Percentiles rank a stretch among this genome's conserved stretches.
Evolutionary conservation across 2,797 vertebrate genomes (phyloP).

Genomic region (Mormyrops boulengeri): DNA sequence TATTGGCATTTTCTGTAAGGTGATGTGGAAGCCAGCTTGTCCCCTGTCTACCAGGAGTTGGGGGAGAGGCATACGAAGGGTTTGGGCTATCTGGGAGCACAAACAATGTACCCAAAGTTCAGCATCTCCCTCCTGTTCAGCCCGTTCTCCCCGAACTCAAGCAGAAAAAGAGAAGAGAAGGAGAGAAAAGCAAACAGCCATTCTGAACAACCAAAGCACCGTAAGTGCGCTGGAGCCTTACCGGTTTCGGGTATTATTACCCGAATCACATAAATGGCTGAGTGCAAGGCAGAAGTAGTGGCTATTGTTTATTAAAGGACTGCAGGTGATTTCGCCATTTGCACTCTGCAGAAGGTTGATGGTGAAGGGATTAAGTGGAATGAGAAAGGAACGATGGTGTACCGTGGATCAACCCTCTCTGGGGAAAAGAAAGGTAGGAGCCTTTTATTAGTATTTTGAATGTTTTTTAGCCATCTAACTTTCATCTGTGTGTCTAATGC

Average conservation of each 20-base stretch:
- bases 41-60: conserved; percentile 28
- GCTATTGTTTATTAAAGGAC: background rate
- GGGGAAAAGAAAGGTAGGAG: conserved; percentile 78
- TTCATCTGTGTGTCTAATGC: background rate
- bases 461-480: background rate
- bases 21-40: conserved; percentile 52
- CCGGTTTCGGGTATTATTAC: background rate
- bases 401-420: conserved; percentile 51
- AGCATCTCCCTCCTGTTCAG: conserved; percentile 19
- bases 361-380: conserved; percentile 53
- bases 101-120: conserved; percentile 35
- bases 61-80: conserved; percentile 19
- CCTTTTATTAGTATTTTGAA: background rate
- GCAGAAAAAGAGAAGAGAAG: conserved; percentile 56
- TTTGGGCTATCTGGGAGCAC: conserved; percentile 24
- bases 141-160: conserved; percentile 32
- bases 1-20: conserved; percentile 27
- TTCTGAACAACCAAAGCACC: conserved; percentile 38
- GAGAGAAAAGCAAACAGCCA: conserved; percentile 46
- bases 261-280: background rate
- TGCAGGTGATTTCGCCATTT: background rate
- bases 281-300: background rate
- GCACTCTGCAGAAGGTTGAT: conserved; percentile 45
- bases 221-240: conserved; percentile 34
- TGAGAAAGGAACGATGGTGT: conserved; percentile 59